Conservation (phyloP, 23 tunicate species). For the Oikopleura albicans region DNA sequence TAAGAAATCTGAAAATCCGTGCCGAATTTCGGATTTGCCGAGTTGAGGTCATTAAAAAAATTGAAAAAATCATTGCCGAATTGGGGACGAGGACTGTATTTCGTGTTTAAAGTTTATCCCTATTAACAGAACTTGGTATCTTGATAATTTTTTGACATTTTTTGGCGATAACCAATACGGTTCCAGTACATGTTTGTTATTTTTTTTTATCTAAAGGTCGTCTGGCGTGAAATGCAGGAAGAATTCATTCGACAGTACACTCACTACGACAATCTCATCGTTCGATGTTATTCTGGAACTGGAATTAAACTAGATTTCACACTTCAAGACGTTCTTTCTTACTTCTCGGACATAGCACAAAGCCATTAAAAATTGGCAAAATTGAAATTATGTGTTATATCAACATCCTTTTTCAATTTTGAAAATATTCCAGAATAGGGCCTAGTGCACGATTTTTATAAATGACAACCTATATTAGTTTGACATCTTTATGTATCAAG, state of each 20-base stretch:
- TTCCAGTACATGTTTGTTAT: not conserved
- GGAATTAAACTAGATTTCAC: slow-evolving; percentile 66
- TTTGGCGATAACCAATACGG: not conserved
- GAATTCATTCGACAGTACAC: slow-evolving; percentile 79
- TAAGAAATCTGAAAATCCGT: no score
- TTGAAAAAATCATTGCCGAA: no score
- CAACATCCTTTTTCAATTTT: not conserved
- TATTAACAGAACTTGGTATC: no score
- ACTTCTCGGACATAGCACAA: slow-evolving; percentile 58
- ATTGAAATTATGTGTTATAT: not conserved
- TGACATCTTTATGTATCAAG: no score
- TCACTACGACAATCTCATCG: slow-evolving; percentile 53
- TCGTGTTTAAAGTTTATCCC: no score
- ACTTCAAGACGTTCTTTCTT: slow-evolving; percentile 51
- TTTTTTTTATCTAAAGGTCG: slow-evolving; percentile 44
- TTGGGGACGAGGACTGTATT: no score
- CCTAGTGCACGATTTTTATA: no score
- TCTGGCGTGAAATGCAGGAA: slow-evolving; percentile 93
- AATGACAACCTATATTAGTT: no score
- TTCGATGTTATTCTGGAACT: slow-evolving; percentile 49
- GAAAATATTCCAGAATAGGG: no score
- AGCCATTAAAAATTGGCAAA: slow-evolving; percentile 18
- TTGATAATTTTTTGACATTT: no score
- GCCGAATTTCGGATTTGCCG: no score
- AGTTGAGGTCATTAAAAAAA: no score